Conservation (phyloP, 2,888 invertebrate genomes). For the Andrena trimmerana region DNA sequence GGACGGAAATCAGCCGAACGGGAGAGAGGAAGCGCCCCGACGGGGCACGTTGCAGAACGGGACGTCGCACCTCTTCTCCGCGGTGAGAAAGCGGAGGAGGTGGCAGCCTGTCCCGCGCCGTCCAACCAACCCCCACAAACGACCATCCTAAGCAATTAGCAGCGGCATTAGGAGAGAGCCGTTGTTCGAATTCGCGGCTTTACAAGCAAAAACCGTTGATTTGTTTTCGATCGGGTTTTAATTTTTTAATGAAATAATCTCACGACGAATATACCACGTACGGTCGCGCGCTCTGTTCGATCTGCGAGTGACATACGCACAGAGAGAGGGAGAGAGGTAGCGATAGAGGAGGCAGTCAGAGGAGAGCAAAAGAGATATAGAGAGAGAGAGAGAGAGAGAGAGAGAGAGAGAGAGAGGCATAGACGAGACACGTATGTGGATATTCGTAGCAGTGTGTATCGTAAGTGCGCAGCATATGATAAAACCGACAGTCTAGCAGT, state of each 20-base stretch:
- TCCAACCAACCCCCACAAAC: conserved; percentile 10
- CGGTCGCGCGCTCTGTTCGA: conserved; percentile 62
- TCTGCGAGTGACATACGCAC: conserved; percentile 6
- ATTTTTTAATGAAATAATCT: conserved; percentile 86
- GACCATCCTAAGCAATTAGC: conserved; percentile 64
- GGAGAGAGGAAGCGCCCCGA: not conserved
- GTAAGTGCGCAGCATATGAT: conserved; percentile 85
- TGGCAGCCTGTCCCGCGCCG: conserved; percentile 10
- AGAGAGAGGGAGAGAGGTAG: conserved; percentile 14
- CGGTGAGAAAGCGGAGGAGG: conserved; percentile 14
- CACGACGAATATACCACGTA: conserved; percentile 81
- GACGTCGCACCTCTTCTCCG: conserved; percentile 6
- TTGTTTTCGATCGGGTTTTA: conserved; percentile 84
- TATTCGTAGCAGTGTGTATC: conserved; percentile 82
- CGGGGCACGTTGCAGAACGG: not conserved
- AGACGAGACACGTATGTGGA: conserved; percentile 75
- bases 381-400: too few relatives aligned
- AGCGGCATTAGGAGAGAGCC: conserved; percentile 73
- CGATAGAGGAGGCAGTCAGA: not conserved
- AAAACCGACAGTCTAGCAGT: conserved; percentile 85
- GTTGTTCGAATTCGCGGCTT: conserved; percentile 79
- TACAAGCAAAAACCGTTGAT: conserved; percentile 82
- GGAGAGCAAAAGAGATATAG: not conserved
- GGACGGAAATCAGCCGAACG: conserved; percentile 49
- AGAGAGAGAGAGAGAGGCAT: conserved; percentile 1